A percentile compares a stretch with the other conserved stretches of the same genome.
These are phyloP conservation scores for Gadus chalcogrammus DNA, from an alignment of 2,113 vertebrate species.

Conservation along the genomic window DNA sequence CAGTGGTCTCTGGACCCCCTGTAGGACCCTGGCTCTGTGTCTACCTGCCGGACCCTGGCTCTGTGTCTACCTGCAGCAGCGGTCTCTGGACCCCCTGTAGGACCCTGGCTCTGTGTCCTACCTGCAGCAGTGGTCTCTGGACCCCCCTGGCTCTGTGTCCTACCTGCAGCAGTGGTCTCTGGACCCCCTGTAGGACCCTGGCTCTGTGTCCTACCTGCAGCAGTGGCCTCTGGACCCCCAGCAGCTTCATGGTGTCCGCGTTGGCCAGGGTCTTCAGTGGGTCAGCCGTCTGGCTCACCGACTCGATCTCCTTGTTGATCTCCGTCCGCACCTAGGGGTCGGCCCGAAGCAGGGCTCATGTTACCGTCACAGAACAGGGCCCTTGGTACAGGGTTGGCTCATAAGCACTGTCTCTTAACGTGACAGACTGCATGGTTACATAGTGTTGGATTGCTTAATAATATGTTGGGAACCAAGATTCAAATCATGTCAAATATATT, in stretches of 20 bases:
- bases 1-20: slow-evolving; percentile 85
- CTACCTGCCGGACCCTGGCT: too few relatives aligned
- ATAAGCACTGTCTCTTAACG: too few relatives aligned
- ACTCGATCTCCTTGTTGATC: slow-evolving; percentile 96
- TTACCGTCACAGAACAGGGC: too few relatives aligned
- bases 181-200: slow-evolving; percentile 76
- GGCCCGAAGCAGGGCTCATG: slow-evolving; percentile 43
- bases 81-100: slow-evolving; percentile 88
- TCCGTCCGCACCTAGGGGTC: slow-evolving; percentile 87
- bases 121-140: too few relatives aligned
- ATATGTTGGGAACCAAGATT: too few relatives aligned
- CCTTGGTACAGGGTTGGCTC: too few relatives aligned
- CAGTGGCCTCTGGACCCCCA: slow-evolving; percentile 90
- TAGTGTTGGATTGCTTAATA: too few relatives aligned
- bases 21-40: too few relatives aligned
- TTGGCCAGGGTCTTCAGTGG: slow-evolving; percentile 91
- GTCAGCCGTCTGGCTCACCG: slow-evolving; percentile 88
- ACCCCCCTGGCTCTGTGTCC: too few relatives aligned
- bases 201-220: slow-evolving; percentile 79
- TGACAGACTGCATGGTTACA: too few relatives aligned
- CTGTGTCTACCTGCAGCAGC: slow-evolving; percentile 83
- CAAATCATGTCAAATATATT: too few relatives aligned
- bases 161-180: slow-evolving; percentile 77
- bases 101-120: too few relatives aligned
- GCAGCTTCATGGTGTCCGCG: slow-evolving; percentile 92